Percentiles rank a stretch among this genome's conserved stretches.
Evolutionary conservation across 2,888 invertebrate genomes (phyloP).

Genomic region (Xestobium rufovillosum): DNA sequence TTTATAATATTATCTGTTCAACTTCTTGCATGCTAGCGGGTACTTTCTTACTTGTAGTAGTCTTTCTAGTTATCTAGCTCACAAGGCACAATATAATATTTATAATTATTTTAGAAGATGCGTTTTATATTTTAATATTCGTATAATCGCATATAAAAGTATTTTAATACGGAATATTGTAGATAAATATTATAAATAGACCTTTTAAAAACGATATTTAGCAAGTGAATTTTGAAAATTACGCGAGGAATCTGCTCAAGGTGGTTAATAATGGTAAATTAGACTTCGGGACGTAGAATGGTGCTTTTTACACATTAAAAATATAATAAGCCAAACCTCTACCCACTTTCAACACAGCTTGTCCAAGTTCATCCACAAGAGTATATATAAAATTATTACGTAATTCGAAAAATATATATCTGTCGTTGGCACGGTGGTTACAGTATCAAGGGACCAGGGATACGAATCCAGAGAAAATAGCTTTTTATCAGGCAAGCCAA

Average conservation of each 20-base stretch:
- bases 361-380: too few species aligned
- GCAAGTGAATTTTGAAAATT: constrained; percentile 22
- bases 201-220: constrained; percentile 21
- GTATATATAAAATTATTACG: too few species aligned
- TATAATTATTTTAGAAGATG: constrained; percentile 21
- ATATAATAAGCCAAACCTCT: too few species aligned
- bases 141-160: constrained; percentile 37
- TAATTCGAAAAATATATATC: too few species aligned
- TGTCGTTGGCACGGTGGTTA: too few species aligned
- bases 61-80: constrained; percentile 34
- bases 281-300: constrained; percentile 34
- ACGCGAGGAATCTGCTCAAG: constrained; percentile 30
- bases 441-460: too few species aligned
- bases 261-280: constrained; percentile 28
- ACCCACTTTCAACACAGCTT: too few species aligned
- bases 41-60: too few species aligned
- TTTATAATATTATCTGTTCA: constrained; percentile 17
- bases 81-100: constrained; percentile 39
- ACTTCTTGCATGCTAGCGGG: constrained; percentile 38
- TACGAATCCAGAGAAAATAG: too few species aligned
- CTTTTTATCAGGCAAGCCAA: too few species aligned
- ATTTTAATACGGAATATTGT: constrained; percentile 41
- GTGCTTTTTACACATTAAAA: constrained; percentile 19
- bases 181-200: constrained; percentile 30
- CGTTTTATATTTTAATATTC: constrained; percentile 42